Percentiles rank a stretch among this genome's conserved stretches.
phyloP scores from a whole-genome alignment of 64 coral and sea anemone genomes.

The Acropora tenuis region DNA sequence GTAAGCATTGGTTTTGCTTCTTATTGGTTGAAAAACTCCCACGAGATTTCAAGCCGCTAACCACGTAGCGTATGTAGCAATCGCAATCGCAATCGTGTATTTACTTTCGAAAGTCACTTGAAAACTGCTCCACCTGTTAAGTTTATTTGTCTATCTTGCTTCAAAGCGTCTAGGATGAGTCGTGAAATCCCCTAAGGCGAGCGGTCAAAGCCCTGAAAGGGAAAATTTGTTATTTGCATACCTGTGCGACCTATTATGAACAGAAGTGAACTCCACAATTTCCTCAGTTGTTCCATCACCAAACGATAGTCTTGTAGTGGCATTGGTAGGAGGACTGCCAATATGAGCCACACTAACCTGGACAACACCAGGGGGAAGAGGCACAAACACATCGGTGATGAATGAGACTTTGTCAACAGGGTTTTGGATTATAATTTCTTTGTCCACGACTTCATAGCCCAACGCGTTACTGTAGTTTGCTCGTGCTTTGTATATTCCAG shows the following conservation, averaged over 20 bases:
- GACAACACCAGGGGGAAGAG: slow-evolving; percentile 19
- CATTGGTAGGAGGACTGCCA: not conserved
- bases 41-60: too few relatives aligned
- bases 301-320: not conserved
- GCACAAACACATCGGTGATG: not conserved
- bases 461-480: slow-evolving; percentile 11
- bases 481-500: not conserved
- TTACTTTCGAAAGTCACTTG: too few relatives aligned
- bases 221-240: not conserved
- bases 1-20: too few relatives aligned
- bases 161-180: too few relatives aligned
- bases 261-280: not conserved
- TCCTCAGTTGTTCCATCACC: not conserved
- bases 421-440: not conserved
- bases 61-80: too few relatives aligned
- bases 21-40: too few relatives aligned
- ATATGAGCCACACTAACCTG: not conserved
- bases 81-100: too few relatives aligned
- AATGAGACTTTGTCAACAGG: not conserved
- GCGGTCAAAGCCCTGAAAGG: not conserved
- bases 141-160: too few relatives aligned
- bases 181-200: not conserved
- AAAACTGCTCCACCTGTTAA: too few relatives aligned
- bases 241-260: slow-evolving; percentile 5
- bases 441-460: not conserved